Base-by-base conservation (phyloP, 2,888 invertebrate species). In the Aphodius sticticus region DNA sequence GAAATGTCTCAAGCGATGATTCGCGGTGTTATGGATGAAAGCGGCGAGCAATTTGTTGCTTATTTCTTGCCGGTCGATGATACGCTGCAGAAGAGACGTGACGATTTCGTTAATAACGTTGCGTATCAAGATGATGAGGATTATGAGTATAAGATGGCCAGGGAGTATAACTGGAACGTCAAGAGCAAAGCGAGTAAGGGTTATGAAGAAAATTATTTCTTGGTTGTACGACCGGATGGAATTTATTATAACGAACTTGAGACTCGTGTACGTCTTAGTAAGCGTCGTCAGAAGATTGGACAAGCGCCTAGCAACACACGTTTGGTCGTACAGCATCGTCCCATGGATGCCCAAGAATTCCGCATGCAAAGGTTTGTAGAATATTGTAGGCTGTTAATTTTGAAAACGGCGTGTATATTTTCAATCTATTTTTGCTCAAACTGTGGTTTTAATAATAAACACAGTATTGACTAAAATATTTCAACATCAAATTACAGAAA, bases 1-100 rank as follows among this genome's bases (percentile, higher is more conserved):
- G 97, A 98, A 88, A 99, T 99, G 98, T 98, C 98, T 37, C 98
- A 99, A 89, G 99, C 99, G 86, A 98, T 99, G 97, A 99, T 99
- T 90, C 93, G 98, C 88, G 99, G 99, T 94, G 99, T 99, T 88
- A 98, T 98, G 95, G 99, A 99, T 87, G 98, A 98, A 90, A 97
- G 97, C 86, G 99, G 99, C 26, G 98, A 99, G 89, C 99, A 99
- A 89, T 99, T 99, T 90, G 99, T 99, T 0, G 99, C 99, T 0
- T 99, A 99, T 90, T 99, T 99, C 91, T 90, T 99, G 82, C 99
- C 99, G 0, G 96, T 97, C 0, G 97, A 97, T 69, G 96, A 96
- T 9, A 99, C 99, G 0, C 91, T 99, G 83, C 93, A 93, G 83
- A 99, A 99, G 90, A 92, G 99, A 37, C 93, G 96, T 79, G 92